Base-by-base conservation (phyloP, 2,888 invertebrate genomes). In the Xanthorhoe spadicearia region DNA sequence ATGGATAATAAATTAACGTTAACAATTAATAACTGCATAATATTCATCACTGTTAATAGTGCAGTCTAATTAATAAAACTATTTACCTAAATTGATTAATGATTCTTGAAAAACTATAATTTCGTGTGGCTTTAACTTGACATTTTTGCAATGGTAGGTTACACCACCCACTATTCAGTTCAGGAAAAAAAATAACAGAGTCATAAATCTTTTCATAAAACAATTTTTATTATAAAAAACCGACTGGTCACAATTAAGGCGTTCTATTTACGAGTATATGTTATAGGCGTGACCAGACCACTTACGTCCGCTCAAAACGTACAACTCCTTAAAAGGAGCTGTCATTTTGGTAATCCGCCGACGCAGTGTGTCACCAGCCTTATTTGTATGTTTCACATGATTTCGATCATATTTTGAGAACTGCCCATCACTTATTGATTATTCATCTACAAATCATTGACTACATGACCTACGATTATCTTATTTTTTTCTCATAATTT, bases 321-420 rank as follows among this genome's bases (percentile, higher is more conserved):
- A 51, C 51, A 57, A 48, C 10, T 48, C 68, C 53, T 10, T 56
- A 54, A 43, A 62, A 46, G 62, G 65, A 18, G 8, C n/a, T 19
- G 52, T 49, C 50, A 53, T 28, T 49, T 32, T 62, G 66, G 52
- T 54, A 57, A 49, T 63, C 65, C 63, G 17, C 69, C 66, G 46
- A 69, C 57, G 53, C 58, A 43, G 38, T 32, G 52, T 43, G 63
- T 50, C 66, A 57, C 68, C 57, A 43, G 35, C 35, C 57, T 49
- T 59, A 56, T 52, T 54, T 50, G 28, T 46, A 35, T n/a, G 9
- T 18, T 52, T 65, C 38, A 60, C 58, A 50, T 56, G 17, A 62
- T 38, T 56, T 54, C 18, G 19, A 55, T 46, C 17, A 51, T 43
- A 43, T 51, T 51, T 61, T 28, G 35, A 61, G 61, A 46, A 19